Evolutionary conservation across 2,797 vertebrate species (phyloP), one percentile per base, ranked within the genome.

Genomic region (Macropodus opercularis): DNA sequence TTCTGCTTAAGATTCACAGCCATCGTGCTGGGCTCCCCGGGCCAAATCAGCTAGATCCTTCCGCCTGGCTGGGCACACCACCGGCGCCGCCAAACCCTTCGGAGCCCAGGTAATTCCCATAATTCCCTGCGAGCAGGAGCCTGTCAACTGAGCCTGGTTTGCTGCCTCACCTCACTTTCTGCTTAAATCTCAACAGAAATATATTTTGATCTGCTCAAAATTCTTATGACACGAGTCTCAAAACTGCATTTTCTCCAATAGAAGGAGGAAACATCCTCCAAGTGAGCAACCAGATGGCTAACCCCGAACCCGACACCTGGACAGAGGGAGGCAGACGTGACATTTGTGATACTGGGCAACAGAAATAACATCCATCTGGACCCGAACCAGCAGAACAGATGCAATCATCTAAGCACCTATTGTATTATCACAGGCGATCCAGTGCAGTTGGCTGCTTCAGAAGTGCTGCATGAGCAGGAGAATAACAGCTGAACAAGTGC

Each of bases 51-150:
- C 6, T 32, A 3, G 55, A 43, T 59, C 55, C 54, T 72, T 69
- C 51, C 47, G 6, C 63, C 32, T 24, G 15, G 39, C 52, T 59
- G 52, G 26, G 3, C n/a, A 2, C 54, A 32, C 61, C 48, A 21
- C 38, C 26, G 34, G 26, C 8, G 3, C 42, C n/a, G 12, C 26
- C 32, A 32, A 69, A 44, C 41, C 36, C 19, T 18, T 71, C 35
- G 42, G 48, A 79, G 56, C 24, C 19, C 68, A 72, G 80, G 77
- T 87, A 62, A 69, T 68, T 69, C 75, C 52, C 69, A 62, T 42
- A 32, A 78, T 36, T 22, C 71, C 46, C 35, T 35, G 69, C 8
- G 36, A 80, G 51, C 31, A 48, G 62, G 51, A 55, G 61, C 27
- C 24, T 40, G 9, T 63, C 41, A 52, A 48, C 36, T 29, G 43